Percentiles rank a stretch among this genome's conserved stretches.
These are phyloP conservation scores for Wasmannia auropunctata DNA, from an alignment of 1,140 invertebrate genomes.

Conservation along the genomic window DNA sequence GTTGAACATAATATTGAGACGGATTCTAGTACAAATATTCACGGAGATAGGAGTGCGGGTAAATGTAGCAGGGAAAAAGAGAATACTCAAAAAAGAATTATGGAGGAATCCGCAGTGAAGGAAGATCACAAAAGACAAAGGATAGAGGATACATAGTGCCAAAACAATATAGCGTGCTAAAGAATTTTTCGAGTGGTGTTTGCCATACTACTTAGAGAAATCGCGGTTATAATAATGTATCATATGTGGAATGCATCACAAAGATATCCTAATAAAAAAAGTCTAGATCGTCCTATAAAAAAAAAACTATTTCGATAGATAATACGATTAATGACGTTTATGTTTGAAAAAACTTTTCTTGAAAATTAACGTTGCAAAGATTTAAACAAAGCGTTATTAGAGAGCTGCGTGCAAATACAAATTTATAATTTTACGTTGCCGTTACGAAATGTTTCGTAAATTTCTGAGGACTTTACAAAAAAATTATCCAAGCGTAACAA, in stretches of 20 bases:
- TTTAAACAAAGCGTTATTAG: conserved; percentile 2
- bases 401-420: background rate
- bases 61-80: conserved; percentile 67
- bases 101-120: conserved; percentile 57
- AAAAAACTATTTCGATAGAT: conserved; percentile 23
- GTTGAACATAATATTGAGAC: conserved; percentile 79
- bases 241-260: conserved; percentile 12
- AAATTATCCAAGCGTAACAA: conserved; percentile 19
- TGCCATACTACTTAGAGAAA: conserved; percentile 41
- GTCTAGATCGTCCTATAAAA: background rate
- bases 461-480: conserved; percentile 35
- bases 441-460: background rate
- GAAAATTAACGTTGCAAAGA: conserved; percentile 2
- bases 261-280: conserved; percentile 7
- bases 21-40: conserved; percentile 69
- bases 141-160: conserved; percentile 78
- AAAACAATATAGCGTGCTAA: conserved; percentile 68
- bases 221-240: conserved; percentile 31
- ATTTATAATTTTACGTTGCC: conserved; percentile 25
- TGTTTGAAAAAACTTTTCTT: conserved; percentile 27
- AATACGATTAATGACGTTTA: conserved; percentile 9
- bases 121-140: conserved; percentile 69
- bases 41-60: conserved; percentile 47
- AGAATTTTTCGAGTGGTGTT: conserved; percentile 1
- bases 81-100: conserved; percentile 73